Conservation (phyloP, 2,113 vertebrate genomes). For the Aythya baeri region DNA sequence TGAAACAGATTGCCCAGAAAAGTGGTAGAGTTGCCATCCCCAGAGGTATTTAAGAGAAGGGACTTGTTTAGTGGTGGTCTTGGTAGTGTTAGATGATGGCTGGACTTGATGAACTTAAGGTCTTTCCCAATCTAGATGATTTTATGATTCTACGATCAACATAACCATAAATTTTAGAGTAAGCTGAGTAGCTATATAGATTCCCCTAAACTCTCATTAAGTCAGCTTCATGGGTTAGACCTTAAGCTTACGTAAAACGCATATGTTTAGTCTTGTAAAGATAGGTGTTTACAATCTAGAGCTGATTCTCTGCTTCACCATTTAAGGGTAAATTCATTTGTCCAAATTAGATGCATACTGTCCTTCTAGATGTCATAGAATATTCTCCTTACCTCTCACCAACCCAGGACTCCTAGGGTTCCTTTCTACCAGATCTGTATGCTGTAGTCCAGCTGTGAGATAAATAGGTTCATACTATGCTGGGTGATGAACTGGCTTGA, state of each 20-base stretch:
- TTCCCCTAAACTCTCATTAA: neutral
- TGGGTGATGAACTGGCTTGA: no score
- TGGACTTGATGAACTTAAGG: no score
- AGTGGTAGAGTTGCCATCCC: no score
- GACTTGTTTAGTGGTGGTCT: no score
- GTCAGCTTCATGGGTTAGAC: neutral
- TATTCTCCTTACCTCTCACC: neutral
- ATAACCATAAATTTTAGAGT: neutral
- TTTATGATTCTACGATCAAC: neutral
- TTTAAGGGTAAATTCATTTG: neutral
- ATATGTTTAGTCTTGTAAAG: neutral
- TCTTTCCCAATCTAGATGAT: no score
- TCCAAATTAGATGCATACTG: neutral
- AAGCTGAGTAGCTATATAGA: neutral
- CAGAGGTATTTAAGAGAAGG: no score
- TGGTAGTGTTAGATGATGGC: no score
- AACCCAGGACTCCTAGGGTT: neutral
- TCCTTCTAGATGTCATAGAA: neutral
- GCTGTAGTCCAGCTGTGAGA: neutral
- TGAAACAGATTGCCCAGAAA: no score
- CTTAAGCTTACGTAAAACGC: neutral
- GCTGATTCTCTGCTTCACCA: neutral
- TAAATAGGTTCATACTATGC: no score
- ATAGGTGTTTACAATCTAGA: neutral
- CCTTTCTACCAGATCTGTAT: neutral